These are phyloP conservation scores for Lagenorhynchus albirostris DNA, from an alignment of 2,113 vertebrate genomes.

Conservation along the genomic window DNA sequence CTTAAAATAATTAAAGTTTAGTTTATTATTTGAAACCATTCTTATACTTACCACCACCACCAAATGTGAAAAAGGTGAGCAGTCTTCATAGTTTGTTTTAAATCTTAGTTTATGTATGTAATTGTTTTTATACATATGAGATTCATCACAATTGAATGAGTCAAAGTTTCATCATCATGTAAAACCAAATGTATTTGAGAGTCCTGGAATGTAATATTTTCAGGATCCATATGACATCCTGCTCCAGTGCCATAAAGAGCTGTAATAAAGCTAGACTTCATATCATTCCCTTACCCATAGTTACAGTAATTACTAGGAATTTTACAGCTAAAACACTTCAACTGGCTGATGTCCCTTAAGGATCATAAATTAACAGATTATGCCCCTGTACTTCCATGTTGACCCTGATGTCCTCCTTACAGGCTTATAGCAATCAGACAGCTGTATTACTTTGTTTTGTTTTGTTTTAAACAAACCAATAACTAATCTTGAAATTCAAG, in stretches of 20 bases:
- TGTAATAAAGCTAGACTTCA: not conserved
- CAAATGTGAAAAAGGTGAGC: not conserved
- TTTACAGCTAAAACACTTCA: not conserved
- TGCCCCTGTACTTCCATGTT: not conserved
- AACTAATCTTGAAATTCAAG: conserved; percentile 7
- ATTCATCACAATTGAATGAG: not conserved
- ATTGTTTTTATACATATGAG: not conserved
- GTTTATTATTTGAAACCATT: not conserved
- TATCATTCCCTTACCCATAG: not conserved
- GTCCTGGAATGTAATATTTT: not conserved
- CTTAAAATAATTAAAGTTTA: not conserved
- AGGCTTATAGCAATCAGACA: not conserved
- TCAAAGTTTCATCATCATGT: not conserved
- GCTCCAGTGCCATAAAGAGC: not conserved
- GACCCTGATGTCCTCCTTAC: not conserved
- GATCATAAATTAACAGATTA: not conserved
- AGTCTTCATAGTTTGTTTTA: not conserved
- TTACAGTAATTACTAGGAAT: not conserved
- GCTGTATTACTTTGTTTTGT: not conserved
- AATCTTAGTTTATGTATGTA: not conserved
- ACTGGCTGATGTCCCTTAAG: not conserved
- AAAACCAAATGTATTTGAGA: not conserved
- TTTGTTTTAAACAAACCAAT: not conserved
- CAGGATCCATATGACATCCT: not conserved
- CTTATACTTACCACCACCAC: not conserved